Evolutionary conservation across 2,888 invertebrate species (phyloP), one percentile per base, ranked within the genome.

Genomic region (Cheiracanthium punctorium): DNA sequence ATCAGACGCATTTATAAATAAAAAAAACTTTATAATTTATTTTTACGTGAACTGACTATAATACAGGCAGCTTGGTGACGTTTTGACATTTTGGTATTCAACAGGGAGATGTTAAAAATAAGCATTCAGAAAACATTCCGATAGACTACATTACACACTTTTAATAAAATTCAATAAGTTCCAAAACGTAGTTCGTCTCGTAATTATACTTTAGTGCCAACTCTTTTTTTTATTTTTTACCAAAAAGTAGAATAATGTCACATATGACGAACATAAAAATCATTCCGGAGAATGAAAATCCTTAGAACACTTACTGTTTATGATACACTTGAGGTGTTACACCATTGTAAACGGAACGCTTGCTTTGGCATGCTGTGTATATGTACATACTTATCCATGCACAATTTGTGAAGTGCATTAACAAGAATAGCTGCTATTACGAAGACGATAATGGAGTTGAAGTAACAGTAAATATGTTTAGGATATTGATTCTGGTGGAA

Each of bases 31-130:
- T 85, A 80, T 70, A 80, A 80, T 80, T 33, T n/a, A n/a, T n/a
- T 41, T 64, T 65, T 70, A 69, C 4, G 80, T 80, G 80, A 80
- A 72, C 43, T 67, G 67, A 87, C 72, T 87, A 81, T 72, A 73
- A 37, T 81, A 87, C 81, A 87, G 87, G 77, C 77, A 81, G 87
- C 77, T 74, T 81, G 72, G 87, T 87, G 87, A 75, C 58, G 67
- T 73, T 71, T 65, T 80, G 43, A 80, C 43, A n/a, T 17, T 37
- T 74, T 80, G 41, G 43, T 58, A 67, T 72, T n/a, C 28, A 85
- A 69, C 33, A 58, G 41, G 69, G 24, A 80, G 17, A 37, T 69
- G 20, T 43, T 64, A 32, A 74, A 85, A 85, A 85, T 72, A 77
- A 69, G 43, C 48, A 52, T 67, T 77, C 37, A 72, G 37, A 48